Percentiles rank a stretch among this genome's conserved stretches.
Conservation (phyloP, 1,140 invertebrate genomes). For the Ladona fulva region DNA sequence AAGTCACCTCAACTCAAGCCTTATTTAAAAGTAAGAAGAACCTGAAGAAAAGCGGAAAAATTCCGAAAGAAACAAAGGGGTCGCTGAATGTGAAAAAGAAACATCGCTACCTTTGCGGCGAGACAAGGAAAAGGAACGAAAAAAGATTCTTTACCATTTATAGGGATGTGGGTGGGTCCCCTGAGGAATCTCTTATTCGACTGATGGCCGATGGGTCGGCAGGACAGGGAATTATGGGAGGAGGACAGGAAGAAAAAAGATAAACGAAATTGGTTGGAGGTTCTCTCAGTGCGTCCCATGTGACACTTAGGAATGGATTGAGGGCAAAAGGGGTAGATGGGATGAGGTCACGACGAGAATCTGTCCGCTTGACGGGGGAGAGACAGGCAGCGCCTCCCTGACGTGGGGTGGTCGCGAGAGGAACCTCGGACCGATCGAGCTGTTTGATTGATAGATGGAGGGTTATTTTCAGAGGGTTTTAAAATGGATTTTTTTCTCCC, state of each 20-base stretch:
- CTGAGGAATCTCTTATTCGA: not conserved
- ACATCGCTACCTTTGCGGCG: no score
- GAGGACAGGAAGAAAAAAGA: not conserved
- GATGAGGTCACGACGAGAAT: not conserved
- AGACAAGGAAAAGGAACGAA: no score
- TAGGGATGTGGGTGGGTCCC: not conserved
- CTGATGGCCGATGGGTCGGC: not conserved
- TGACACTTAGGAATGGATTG: slow-evolving; percentile 9
- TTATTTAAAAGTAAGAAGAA: no score
- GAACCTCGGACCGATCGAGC: not conserved
- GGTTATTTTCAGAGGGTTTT: not conserved
- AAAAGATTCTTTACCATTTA: not conserved
- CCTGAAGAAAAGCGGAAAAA: no score
- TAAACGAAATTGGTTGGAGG: not conserved
- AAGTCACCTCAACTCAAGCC: no score
- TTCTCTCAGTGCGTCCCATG: not conserved
- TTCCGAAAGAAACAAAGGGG: no score
- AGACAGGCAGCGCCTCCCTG: not conserved
- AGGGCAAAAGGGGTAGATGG: not conserved
- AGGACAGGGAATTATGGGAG: not conserved
- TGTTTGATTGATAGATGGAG: not conserved
- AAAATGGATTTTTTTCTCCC: not conserved
- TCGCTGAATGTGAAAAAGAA: no score
- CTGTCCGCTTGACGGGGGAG: not conserved
- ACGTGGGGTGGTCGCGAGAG: not conserved